Conservation (phyloP, 2,888 invertebrate species). For the Chloroclystis v-ata region DNA sequence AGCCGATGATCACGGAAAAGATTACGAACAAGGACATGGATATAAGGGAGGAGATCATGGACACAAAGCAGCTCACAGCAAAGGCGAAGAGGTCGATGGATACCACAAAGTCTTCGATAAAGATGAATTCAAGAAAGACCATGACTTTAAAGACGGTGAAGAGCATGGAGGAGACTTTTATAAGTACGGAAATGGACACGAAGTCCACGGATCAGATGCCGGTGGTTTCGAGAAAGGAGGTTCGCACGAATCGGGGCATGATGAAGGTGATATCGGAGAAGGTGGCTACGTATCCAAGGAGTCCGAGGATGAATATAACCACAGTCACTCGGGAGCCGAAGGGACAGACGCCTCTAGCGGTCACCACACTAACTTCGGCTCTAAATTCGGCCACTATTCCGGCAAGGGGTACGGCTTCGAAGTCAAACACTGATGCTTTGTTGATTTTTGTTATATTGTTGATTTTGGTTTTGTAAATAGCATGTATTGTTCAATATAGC, state of each 20-base stretch:
- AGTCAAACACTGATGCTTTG: constrained; percentile 54
- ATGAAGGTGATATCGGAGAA: constrained; percentile 66
- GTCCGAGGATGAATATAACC: constrained; percentile 54
- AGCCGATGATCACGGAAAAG: constrained; percentile 69
- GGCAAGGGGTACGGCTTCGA: constrained; percentile 70
- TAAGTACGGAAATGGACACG: constrained; percentile 75
- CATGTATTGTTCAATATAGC: constrained; percentile 6
- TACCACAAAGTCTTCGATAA: constrained; percentile 83
- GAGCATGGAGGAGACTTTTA: constrained; percentile 79
- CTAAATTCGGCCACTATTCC: constrained; percentile 42
- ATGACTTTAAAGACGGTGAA: constrained; percentile 82
- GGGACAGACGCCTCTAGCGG: constrained; percentile 70
- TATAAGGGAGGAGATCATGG: constrained; percentile 75
- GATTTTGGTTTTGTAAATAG: constrained; percentile 67
- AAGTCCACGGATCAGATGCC: constrained; percentile 70
- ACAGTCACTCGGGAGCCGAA: constrained; percentile 70
- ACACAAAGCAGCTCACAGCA: constrained; percentile 72
- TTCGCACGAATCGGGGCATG: constrained; percentile 71
- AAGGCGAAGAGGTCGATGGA: constrained; percentile 81
- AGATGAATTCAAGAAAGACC: constrained; percentile 84
- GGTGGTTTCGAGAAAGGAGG: constrained; percentile 76
- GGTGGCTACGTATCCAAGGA: constrained; percentile 75
- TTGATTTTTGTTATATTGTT: constrained; percentile 59
- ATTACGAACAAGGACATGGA: constrained; percentile 70
- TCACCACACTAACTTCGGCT: constrained; percentile 69